Evolutionary conservation across 2,113 vertebrate genomes (phyloP).

Genomic region (Macrotis lagotis): DNA sequence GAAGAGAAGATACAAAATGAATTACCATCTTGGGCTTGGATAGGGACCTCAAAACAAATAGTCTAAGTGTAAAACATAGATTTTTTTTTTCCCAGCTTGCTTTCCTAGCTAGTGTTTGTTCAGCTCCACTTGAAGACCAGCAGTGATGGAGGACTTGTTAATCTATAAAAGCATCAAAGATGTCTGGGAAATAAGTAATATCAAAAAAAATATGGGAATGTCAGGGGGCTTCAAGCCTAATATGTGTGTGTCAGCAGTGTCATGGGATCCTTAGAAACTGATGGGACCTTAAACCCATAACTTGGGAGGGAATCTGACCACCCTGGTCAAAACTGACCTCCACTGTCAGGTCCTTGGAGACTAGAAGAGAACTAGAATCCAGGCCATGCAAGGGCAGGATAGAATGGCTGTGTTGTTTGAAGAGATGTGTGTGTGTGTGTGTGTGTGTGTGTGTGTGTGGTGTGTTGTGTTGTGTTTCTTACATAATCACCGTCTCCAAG

Average conservation of each 20-base stretch:
- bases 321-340: not conserved
- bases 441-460: too few relatives aligned
- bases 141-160: too few relatives aligned
- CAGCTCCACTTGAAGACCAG: not conserved
- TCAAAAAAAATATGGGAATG: not conserved
- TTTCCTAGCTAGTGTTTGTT: not conserved
- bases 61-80: not conserved
- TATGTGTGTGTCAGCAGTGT: not conserved
- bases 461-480: too few relatives aligned
- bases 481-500: not conserved
- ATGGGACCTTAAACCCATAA: not conserved
- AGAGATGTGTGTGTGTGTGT: not conserved
- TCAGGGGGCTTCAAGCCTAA: not conserved
- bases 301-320: not conserved
- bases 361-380: not conserved
- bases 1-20: not conserved
- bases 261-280: not conserved
- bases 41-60: not conserved
- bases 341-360: not conserved
- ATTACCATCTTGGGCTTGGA: not conserved
- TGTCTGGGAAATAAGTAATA: not conserved
- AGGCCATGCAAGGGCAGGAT: not conserved
- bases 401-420: not conserved
- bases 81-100: not conserved
- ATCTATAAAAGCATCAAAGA: not conserved